Base-by-base conservation (phyloP, 2,888 invertebrate species). In the Brenthis hecate region DNA sequence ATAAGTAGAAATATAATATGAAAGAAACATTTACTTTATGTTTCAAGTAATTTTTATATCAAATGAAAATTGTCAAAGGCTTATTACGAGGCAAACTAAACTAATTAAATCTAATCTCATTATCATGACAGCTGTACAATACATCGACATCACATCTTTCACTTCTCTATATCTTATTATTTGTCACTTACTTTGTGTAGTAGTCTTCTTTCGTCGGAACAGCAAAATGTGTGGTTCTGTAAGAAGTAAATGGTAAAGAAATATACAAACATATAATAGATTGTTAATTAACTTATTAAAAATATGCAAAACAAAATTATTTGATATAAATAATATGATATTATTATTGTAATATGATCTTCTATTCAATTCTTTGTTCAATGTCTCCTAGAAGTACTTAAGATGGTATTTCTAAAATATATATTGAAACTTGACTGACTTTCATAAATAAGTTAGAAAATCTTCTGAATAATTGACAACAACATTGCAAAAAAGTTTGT, bases 191-290 rank as follows among this genome's bases (percentile, higher is more conserved):
- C 51, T 87, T 50, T 91, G 93, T 60, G 93, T 91, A 62, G 90
- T 89, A 47, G 95, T 94, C 77, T 94, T 96, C 83, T 95, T 95
- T 84, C 96, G 93, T 85, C 95, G 95, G 91, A 98, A 98, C 65
- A 98, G 94, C 75, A 98, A 89, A 82, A 98, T 97, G 80, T 98
- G 98, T 14, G 98, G 98, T 84, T 98, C 98, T 96, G 94, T 65
- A 94, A 94, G 78, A 77, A 57, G 67, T 16, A 13, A 14, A 23
- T 56, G 32, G 28, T 56, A 6, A 6, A 11, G 2, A n/a, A 56
- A 32, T 8, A 56, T 3, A 32, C 32, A 56, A n/a, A 32, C 1
- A 56, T 16, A 36, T 55, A 28, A 32, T 11, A 56, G n/a, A 32
- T 5, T 28, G n/a, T 14, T 56, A 4, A 32, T 14, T 14, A 6